These are phyloP conservation scores for Bovichtus diacanthus DNA, from an alignment of 2,797 vertebrate species.

Conservation along the genomic window DNA sequence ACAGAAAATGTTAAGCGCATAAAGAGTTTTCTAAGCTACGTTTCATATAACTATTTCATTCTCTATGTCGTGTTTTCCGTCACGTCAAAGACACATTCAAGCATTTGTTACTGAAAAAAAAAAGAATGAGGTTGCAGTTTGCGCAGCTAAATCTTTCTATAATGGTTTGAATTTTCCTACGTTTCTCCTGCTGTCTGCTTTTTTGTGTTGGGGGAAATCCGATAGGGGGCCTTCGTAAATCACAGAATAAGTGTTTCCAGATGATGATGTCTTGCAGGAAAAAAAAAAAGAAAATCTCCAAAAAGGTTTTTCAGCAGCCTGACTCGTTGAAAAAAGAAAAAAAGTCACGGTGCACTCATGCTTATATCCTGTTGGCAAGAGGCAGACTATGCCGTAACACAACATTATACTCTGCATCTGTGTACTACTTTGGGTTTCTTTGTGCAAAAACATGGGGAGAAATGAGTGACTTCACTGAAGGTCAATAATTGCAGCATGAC, in stretches of 20 bases:
- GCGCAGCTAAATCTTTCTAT: conserved; percentile 56
- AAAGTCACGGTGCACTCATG: conserved; percentile 53
- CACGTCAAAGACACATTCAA: conserved; percentile 15
- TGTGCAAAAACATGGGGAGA: conserved; percentile 27
- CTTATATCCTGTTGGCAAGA: conserved; percentile 74
- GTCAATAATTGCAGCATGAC: conserved; percentile 60
- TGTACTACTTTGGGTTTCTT: conserved; percentile 27
- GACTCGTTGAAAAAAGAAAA: conserved; percentile 54
- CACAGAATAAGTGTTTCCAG: conserved; percentile 88
- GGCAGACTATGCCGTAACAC: conserved; percentile 55
- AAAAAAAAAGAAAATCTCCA: conserved; percentile 54
- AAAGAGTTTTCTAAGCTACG: background rate
- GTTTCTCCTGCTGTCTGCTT: conserved; percentile 69
- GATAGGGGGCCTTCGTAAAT: conserved; percentile 84
- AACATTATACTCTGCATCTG: conserved; percentile 49
- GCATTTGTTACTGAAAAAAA: conserved; percentile 33
- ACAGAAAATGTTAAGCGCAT: background rate
- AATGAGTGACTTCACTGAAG: conserved; percentile 41
- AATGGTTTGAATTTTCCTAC: conserved; percentile 72
- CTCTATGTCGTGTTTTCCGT: conserved; percentile 11
- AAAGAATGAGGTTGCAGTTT: conserved; percentile 31
- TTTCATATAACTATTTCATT: background rate
- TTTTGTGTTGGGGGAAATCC: conserved; percentile 83
- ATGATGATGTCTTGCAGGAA: conserved; percentile 80
- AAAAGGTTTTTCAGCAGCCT: conserved; percentile 72